These are phyloP conservation scores for Lacerta viridis DNA, from an alignment of 2,797 vertebrate species.

Conservation along the genomic window DNA sequence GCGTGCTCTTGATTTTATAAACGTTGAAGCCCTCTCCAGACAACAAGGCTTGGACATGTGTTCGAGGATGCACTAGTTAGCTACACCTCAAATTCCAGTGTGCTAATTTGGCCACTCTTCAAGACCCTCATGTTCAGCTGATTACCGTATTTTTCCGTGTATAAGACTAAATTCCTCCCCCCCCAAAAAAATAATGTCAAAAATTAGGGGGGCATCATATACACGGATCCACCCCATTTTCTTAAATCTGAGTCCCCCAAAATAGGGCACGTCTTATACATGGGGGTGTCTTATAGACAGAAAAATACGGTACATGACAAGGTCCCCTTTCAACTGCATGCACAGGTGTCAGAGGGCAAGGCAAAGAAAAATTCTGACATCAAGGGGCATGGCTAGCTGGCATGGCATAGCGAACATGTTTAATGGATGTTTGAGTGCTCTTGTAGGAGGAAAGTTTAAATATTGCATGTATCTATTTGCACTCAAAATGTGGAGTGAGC, in stretches of 20 bases:
- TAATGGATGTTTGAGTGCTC: neutral
- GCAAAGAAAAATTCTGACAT: neutral
- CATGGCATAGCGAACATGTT: neutral
- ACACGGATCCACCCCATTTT: too few relatives aligned
- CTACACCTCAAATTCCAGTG: too few relatives aligned
- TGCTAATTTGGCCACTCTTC: neutral
- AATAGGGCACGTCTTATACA: too few relatives aligned
- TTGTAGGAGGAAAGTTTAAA: neutral
- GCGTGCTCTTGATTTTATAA: conserved; percentile 51
- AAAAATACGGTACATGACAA: neutral
- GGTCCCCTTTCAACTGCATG: neutral
- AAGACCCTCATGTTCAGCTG: neutral
- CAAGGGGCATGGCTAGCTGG: neutral
- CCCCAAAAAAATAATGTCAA: too few relatives aligned
- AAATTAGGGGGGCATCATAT: too few relatives aligned
- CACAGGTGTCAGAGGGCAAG: neutral
- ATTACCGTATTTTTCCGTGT: neutral
- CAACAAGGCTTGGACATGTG: neutral
- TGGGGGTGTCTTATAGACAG: too few relatives aligned
- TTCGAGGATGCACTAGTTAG: too few relatives aligned
- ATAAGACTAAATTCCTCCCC: too few relatives aligned
- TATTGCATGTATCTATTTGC: neutral
- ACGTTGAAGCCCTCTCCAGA: neutral
- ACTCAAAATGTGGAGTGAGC: conserved; percentile 33
- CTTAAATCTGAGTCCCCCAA: too few relatives aligned